Base-by-base conservation (phyloP, 2,797 vertebrate species). In the Coccyzus lansbergi region DNA sequence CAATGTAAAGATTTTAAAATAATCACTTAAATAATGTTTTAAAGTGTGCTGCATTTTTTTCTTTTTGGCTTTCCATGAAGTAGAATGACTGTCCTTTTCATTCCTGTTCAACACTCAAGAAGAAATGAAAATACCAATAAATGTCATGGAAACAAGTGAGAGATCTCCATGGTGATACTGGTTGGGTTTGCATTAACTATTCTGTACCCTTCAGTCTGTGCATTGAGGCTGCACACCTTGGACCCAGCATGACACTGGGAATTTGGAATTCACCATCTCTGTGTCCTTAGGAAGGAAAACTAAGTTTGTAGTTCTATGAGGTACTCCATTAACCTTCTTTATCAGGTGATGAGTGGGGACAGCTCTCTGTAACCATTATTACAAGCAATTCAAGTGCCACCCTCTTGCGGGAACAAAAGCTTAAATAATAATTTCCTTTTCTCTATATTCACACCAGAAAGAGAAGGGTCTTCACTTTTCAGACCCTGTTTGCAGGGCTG, bases 81-180 rank as follows among this genome's bases (percentile, higher is more conserved):
- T 26, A 58, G 44, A 87, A 69, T 69, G 28, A 15, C 31, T 65
- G 10, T 36, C 36, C 71, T 58, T 95, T 90, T 71, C 12, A 34
- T 79, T 90, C 69, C 44, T 72, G 17, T 88, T 89, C 72, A 56
- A n/a, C n/a, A 13, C 33, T 75, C 55, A 26, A 7, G 28, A 71
- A 88, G 77, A 92, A 85, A 12, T 55, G 38, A 90, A 91, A 90
- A 72, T 74, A 59, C 55, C 64, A 82, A 33, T 63, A 95, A 91
- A 87, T 36, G 42, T 51, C 55, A 77, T 72, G 63, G 75, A 82
- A 94, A 91, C 81, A 74, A 51, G n/a, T 20, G 80, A 48, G 86
- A 72, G 24, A 52, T 65, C 52, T 91, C 88, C 68, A 48, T 72
- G 81, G 77, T 64, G 53, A 84, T 31, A 48, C 13, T 64, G 15